phyloP scores from a whole-genome alignment of 2,888 invertebrate species.

The Cataglyphis rosenhaueri region DNA sequence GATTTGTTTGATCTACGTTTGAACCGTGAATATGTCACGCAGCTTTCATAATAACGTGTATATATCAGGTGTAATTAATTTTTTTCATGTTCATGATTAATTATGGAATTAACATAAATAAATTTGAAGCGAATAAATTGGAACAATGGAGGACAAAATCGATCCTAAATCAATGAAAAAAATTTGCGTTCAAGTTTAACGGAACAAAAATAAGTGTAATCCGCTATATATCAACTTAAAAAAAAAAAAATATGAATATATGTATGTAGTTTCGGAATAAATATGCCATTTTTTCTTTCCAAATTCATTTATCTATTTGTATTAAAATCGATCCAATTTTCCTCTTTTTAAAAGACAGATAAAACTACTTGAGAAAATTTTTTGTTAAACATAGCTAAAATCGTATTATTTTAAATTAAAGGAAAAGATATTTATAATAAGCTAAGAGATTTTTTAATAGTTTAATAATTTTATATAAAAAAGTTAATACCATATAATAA shows the following conservation, averaged over 20 bases:
- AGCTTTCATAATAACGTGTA: not conserved
- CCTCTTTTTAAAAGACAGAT: not conserved
- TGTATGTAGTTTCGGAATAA: not conserved
- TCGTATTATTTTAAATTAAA: not conserved
- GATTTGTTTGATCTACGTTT: slow-evolving; percentile 7
- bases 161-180: not conserved
- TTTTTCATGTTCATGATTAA: slow-evolving; percentile 11
- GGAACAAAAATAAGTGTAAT: not conserved
- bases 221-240: not conserved
- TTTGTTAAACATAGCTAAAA: not conserved
- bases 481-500: too few relatives aligned
- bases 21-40: not conserved
- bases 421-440: not conserved
- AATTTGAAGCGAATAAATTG: slow-evolving; percentile 16
- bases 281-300: not conserved
- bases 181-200: not conserved
- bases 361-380: not conserved
- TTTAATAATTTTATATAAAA: not conserved
- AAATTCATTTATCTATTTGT: not conserved
- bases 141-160: not conserved
- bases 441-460: not conserved
- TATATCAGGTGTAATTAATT: not conserved
- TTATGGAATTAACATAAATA: slow-evolving; percentile 6
- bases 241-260: not conserved
- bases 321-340: not conserved